These are phyloP conservation scores for Hyla sarda DNA, from an alignment of 2,113 vertebrate genomes.

Conservation along the genomic window DNA sequence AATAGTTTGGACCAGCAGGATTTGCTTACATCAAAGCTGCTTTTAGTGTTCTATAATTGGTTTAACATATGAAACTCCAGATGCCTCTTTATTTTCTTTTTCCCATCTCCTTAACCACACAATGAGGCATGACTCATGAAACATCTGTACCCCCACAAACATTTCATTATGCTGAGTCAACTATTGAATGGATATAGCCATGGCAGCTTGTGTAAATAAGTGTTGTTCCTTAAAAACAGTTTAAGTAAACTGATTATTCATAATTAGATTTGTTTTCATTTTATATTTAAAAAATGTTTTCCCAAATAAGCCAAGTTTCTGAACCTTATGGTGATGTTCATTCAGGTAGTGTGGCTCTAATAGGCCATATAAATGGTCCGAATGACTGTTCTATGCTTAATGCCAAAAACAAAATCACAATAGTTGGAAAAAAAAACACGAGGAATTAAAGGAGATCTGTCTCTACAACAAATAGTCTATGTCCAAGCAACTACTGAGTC, in stretches of 20 bases:
- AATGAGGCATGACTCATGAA: neutral
- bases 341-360: no score
- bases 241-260: neutral
- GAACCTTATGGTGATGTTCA: no score
- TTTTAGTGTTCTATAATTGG: neutral
- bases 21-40: neutral
- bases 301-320: no score
- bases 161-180: neutral
- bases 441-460: no score
- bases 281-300: no score
- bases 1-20: neutral
- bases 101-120: neutral
- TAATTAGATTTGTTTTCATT: neutral
- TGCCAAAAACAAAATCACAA: no score
- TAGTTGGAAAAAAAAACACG: no score
- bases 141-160: neutral
- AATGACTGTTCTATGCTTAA: no score
- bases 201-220: neutral
- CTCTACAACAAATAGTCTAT: no score
- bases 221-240: neutral
- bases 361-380: no score
- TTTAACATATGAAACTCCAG: neutral
- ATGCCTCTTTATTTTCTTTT: neutral
- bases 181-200: no score
- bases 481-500: no score